Base-by-base conservation (phyloP, 2,113 vertebrate genomes). In the Pseudorectes ferrugineus region DNA sequence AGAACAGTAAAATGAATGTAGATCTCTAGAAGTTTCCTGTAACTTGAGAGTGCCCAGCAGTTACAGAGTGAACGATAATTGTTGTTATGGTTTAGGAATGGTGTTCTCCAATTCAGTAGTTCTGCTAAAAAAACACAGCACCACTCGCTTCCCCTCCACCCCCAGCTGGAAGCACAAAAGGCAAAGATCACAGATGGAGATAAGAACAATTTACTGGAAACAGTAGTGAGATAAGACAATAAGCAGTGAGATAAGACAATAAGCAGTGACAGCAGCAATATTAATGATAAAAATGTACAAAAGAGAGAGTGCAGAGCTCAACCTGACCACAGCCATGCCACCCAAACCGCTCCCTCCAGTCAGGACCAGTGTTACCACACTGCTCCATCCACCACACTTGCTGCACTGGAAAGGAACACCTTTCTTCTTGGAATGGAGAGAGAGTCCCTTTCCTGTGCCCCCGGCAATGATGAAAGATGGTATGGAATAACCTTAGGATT, bases 291-390 rank as follows among this genome's bases (percentile, higher is more conserved):
- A 65, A 55, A 28, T 20, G 14, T n/a, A 28, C n/a, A 46, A n/a
- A 55, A 65, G n/a, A 62, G 46, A 33, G 40, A 46, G n/a, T 55
- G 49, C 68, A 63, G 48, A 55, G 40, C 49, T 55, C 0, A 0
- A 46, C 3, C 18, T 0, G 0, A 52, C 38, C 0, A 0, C 38
- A 72, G 21, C 46, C 23, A 23, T 46, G 40, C 28, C 40, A 38
- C 28, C 48, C 40, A 63, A 63, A 84, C 23, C 0, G 5, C 18
- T 84, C 48, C n/a, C 23, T 63, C 28, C 1, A 1, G 46, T 38
- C n/a, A 21, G 58, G 48, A 46, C 18, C n/a, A 12, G 38, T 22
- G 17, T 54, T 45, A 46, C 9, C 23, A 7, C n/a, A 23, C 23
- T 38, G 22, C n/a, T 65, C 58, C 28, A 46, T 55, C 29, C 1